These are phyloP conservation scores for Arctia plantaginis DNA, from an alignment of 2,888 invertebrate genomes.

Conservation along the genomic window DNA sequence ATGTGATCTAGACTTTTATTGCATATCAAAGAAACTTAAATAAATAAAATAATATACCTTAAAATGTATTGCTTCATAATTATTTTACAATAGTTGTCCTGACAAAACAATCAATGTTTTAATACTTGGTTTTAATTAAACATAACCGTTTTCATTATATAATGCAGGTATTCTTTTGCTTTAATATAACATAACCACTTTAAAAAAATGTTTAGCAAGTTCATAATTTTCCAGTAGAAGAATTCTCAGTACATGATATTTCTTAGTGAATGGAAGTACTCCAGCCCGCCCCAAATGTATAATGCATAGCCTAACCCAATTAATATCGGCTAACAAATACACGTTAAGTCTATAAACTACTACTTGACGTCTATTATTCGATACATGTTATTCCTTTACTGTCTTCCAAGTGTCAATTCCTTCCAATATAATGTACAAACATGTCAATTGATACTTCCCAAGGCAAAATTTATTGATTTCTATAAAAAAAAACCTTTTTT, in stretches of 20 bases:
- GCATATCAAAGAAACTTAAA: background rate
- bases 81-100: background rate
- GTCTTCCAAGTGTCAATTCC: conserved; percentile 86
- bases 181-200: background rate
- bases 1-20: background rate
- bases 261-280: background rate
- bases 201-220: background rate
- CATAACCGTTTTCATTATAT: background rate
- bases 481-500: background rate
- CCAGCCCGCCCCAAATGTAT: conserved; percentile 8
- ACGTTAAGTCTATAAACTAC: conserved; percentile 11
- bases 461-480: conserved; percentile 31
- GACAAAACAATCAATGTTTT: background rate
- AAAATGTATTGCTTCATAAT: background rate
- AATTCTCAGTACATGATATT: background rate
- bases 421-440: conserved; percentile 81
- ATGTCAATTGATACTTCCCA: conserved; percentile 81
- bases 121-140: background rate
- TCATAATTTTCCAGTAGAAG: background rate
- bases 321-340: conserved; percentile 6
- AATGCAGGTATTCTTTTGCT: background rate
- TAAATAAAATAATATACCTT: no score
- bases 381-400: conserved; percentile 66
- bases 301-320: background rate
- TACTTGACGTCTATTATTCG: conserved; percentile 44